phyloP scores from a whole-genome alignment of 2,797 vertebrate genomes.

The Eospalax fontanierii region DNA sequence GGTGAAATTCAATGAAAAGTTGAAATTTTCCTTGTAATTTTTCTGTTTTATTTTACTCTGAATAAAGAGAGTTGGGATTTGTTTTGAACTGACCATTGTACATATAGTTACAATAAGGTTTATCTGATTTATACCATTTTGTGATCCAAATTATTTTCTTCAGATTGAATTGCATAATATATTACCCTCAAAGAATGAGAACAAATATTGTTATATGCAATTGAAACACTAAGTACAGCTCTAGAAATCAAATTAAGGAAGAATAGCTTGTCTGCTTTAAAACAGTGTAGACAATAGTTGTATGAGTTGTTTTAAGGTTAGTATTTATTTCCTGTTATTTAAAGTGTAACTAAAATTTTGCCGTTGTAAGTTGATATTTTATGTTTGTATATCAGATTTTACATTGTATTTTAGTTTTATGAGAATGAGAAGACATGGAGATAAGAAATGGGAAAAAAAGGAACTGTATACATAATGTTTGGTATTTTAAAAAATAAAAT shows the following conservation, averaged over 20 bases:
- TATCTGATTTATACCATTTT: neutral
- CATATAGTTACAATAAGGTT: neutral
- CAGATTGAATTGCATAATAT: neutral
- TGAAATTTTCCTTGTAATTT: neutral
- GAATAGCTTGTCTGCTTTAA: slow-evolving; percentile 3
- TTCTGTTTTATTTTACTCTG: neutral
- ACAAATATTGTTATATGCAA: neutral
- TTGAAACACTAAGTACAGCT: neutral
- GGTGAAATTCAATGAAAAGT: neutral
- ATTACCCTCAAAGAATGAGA: neutral
- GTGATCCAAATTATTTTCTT: slow-evolving; percentile 5
- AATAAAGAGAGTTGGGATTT: neutral
- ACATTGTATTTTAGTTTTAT: slow-evolving; percentile 1
- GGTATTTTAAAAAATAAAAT: neutral
- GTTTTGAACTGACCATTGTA: slow-evolving; percentile 22
- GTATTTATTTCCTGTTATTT: slow-evolving; percentile 12
- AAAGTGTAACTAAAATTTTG: slow-evolving; percentile 3
- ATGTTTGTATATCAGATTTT: neutral
- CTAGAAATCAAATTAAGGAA: neutral
- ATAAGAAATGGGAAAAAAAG: neutral
- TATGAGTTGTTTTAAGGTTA: neutral
- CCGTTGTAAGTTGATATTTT: neutral
- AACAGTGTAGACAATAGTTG: neutral
- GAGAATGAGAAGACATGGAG: neutral
- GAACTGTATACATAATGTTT: neutral